These are phyloP conservation scores for Tragelaphus buxtoni DNA, from an alignment of 2,113 vertebrate genomes.

Conservation along the genomic window DNA sequence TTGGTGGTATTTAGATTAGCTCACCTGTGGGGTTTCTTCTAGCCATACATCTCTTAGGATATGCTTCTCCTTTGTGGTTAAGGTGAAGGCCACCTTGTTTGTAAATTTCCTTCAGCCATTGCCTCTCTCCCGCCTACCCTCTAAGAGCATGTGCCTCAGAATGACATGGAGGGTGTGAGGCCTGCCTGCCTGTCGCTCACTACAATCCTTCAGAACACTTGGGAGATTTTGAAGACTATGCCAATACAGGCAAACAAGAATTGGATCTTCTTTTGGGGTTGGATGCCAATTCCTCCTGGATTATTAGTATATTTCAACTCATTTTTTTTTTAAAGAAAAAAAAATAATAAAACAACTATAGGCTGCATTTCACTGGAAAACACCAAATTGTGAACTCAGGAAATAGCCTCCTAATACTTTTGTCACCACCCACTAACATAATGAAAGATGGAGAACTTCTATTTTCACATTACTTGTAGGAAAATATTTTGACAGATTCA, in stretches of 20 bases:
- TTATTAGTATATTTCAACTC: background rate
- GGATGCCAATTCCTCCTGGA: background rate
- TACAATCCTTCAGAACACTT: constrained; percentile 12
- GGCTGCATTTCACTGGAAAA: constrained; percentile 41
- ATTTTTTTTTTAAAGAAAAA: background rate
- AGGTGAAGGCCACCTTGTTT: background rate
- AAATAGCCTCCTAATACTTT: constrained; percentile 67
- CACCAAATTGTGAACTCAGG: constrained; percentile 61
- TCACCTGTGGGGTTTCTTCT: background rate
- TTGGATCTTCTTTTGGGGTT: background rate
- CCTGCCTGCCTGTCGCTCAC: background rate
- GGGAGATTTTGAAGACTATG: background rate
- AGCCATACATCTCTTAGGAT: background rate
- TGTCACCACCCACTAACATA: constrained; percentile 68
- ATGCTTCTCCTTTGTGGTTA: background rate
- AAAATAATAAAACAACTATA: constrained; percentile 51
- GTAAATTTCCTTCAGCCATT: background rate
- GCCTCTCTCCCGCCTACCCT: background rate
- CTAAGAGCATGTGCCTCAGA: background rate
- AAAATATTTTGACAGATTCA: constrained; percentile 84
- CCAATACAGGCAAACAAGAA: constrained; percentile 37
- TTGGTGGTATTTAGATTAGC: background rate
- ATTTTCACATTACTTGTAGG: constrained; percentile 74
- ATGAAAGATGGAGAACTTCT: constrained; percentile 74
- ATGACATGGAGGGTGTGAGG: background rate